phyloP scores from a whole-genome alignment of 2,797 vertebrate species.

The Ptychobarbus kaznakovi region DNA sequence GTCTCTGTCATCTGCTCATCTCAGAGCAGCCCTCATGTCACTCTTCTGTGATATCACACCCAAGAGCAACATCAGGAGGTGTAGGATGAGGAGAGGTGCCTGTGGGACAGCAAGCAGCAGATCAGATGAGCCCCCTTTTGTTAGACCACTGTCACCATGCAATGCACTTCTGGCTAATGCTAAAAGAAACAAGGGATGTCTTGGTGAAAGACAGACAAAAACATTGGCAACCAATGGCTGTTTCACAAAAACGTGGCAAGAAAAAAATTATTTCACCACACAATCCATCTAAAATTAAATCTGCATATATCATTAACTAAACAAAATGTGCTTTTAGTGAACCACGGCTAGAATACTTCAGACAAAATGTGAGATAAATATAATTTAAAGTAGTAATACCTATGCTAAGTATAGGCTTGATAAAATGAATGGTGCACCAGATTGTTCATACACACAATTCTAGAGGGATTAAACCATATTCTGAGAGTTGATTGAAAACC shows the following conservation, averaged over 20 bases:
- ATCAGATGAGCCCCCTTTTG: constrained; percentile 3
- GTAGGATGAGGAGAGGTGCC: constrained; percentile 35
- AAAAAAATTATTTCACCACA: neutral
- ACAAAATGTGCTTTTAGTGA: neutral
- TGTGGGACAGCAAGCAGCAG: neutral
- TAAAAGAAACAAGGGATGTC: neutral
- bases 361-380: neutral
- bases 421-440: constrained; percentile 22
- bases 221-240: neutral
- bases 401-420: constrained; percentile 18
- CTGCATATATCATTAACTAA: neutral
- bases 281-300: neutral
- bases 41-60: constrained; percentile 37
- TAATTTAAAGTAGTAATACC: neutral
- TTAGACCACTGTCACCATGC: neutral
- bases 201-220: neutral
- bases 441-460: constrained; percentile 20
- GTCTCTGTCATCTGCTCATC: constrained; percentile 44
- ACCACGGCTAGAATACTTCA: neutral
- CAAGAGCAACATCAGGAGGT: constrained; percentile 42
- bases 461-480: constrained; percentile 35
- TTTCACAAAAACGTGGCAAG: neutral
- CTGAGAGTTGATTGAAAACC: constrained; percentile 6
- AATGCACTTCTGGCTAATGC: neutral
- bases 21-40: constrained; percentile 31